Base-by-base conservation (phyloP, 2,888 invertebrate species). In the Leptura quadrifasciata region DNA sequence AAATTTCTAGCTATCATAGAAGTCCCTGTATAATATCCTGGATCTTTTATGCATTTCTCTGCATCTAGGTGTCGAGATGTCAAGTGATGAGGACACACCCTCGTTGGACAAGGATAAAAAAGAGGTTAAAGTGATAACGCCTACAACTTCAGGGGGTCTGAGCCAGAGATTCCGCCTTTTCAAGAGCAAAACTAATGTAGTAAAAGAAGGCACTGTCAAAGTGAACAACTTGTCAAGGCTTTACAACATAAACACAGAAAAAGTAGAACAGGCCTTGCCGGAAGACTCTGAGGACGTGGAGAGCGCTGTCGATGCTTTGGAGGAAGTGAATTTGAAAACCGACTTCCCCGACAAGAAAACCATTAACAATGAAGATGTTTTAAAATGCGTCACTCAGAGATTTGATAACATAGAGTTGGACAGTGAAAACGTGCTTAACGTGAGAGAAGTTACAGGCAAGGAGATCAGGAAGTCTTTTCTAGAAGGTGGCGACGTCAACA, bases 61-160 rank as follows among this genome's bases (percentile, higher is more conserved):
- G 58, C 71, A 76, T 71, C 70, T 75, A 87, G 89, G 91, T 85
- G 86, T 89, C 76, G 84, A 90, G 87, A 86, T 91, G 91, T 88
- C 90, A 0, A 91, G 90, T 77, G 88, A 89, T 68, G 88, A 89
- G 52, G 90, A 90, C 31, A 88, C 87, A 0, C 85, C 88, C 1
- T 88, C 88, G 5, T 78, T 85, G 47, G 86, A 87, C 57, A 86
- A 85, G 79, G 86, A 87, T 64, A 86, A 86, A 79, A 80, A 80
- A 61, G 57, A 61, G 8, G 76, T 77, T 18, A 73, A 76, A 58
- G 21, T 63, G 31, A n/a, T 55, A 20, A 73, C 72, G 31, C 73
- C 78, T 15, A 54, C 77, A 39, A 61, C 63, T 21, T 69, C 72
- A 9, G 64, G 70, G 2, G 81, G 82, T 21, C 69, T 86, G 3